Evolutionary conservation across 2,797 vertebrate genomes (phyloP).

Genomic region (Glossophaga mutica): DNA sequence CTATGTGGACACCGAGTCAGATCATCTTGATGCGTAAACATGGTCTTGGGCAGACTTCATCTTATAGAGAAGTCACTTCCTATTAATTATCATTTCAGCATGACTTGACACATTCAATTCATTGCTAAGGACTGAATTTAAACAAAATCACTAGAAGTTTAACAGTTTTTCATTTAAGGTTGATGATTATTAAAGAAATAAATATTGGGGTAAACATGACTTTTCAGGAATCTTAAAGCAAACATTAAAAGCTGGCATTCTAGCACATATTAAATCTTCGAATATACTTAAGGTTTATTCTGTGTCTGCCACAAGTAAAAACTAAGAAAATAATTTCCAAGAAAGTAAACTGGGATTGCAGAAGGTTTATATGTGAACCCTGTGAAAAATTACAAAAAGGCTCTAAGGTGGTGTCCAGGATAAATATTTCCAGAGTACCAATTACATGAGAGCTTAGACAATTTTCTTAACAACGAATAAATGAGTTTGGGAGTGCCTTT

Average conservation of each 20-base stretch:
- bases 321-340: background rate
- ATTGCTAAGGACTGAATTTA: background rate
- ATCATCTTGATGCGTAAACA: background rate
- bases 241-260: background rate
- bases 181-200: background rate
- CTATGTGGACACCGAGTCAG: background rate
- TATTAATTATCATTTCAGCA: background rate
- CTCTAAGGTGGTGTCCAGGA: background rate
- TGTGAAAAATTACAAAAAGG: slow-evolving; percentile 15
- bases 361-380: background rate
- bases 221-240: slow-evolving; percentile 9
- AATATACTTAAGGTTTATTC: background rate
- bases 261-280: background rate
- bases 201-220: background rate
- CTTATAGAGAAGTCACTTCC: background rate
- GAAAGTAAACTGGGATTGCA: background rate
- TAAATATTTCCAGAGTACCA: background rate
- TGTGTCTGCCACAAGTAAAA: slow-evolving; percentile 32
- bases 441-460: background rate
- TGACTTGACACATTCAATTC: background rate
- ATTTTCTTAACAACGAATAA: slow-evolving; percentile 41
- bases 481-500: background rate
- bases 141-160: background rate
- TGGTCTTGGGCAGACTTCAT: background rate
- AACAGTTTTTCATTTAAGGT: background rate